Conservation (phyloP, 2,113 vertebrate species). For the Daphoenositta chrysoptera region DNA sequence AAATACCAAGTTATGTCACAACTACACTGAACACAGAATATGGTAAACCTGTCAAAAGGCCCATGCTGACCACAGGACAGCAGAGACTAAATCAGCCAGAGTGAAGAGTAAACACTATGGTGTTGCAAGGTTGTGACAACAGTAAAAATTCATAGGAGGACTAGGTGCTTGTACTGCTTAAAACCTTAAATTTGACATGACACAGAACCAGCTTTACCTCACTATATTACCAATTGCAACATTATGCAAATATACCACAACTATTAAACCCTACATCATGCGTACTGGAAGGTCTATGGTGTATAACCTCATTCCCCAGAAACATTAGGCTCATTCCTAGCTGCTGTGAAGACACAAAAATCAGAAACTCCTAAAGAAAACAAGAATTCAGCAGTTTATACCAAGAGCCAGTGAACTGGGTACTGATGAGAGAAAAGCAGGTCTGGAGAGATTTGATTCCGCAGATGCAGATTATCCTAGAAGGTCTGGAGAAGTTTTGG, state of each 20-base stretch:
- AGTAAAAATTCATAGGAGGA: not conserved
- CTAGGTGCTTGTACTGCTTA: not conserved
- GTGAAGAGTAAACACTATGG: not conserved
- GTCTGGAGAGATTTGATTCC: not conserved
- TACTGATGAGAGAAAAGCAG: not conserved
- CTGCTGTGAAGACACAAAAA: not conserved
- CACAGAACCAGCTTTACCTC: not conserved
- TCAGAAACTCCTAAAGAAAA: not conserved
- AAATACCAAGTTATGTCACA: not conserved
- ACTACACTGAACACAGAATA: not conserved
- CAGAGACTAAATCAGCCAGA: not conserved
- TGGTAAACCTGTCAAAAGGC: not conserved
- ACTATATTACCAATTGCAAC: not conserved
- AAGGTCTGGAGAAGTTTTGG: not conserved
- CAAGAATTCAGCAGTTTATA: not conserved
- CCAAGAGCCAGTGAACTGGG: not conserved
- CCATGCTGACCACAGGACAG: not conserved
- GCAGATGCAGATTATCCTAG: not conserved
- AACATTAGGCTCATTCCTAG: not conserved
- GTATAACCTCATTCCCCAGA: not conserved
- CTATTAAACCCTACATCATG: not conserved
- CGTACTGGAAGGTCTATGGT: not conserved
- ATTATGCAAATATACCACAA: not conserved
- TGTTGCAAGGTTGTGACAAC: fast-evolving
- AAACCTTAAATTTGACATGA: not conserved